Percentiles rank a stretch among this genome's conserved stretches.
phyloP scores from a whole-genome alignment of 2,888 invertebrate genomes.

The Campoplex capitator region DNA sequence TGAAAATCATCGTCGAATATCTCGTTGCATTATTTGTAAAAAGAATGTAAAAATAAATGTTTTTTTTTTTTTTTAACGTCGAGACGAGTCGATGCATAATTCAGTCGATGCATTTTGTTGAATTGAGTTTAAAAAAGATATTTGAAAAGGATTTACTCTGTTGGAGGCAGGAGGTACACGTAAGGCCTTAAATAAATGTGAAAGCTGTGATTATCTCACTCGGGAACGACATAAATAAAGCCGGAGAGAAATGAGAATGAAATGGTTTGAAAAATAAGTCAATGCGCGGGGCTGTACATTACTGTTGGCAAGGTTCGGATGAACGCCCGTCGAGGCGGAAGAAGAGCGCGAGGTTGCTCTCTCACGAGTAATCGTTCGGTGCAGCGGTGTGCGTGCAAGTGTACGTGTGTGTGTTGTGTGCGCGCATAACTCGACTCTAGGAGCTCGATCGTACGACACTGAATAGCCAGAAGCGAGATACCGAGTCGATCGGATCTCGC shows the following conservation, averaged over 20 bases:
- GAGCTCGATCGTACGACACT: slow-evolving; percentile 73
- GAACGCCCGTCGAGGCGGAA: slow-evolving; percentile 25
- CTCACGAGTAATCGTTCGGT: slow-evolving; percentile 15
- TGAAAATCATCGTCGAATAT: neutral
- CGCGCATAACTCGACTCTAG: slow-evolving; percentile 72
- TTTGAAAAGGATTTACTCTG: neutral
- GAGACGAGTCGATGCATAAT: neutral
- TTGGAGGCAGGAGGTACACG: neutral
- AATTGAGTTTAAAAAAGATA: neutral
- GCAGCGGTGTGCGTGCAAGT: neutral
- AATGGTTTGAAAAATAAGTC: slow-evolving; percentile 18
- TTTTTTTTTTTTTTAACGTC: neutral
- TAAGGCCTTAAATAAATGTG: neutral
- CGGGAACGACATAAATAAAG: slow-evolving; percentile 6
- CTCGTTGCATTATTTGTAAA: neutral
- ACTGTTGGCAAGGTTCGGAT: slow-evolving; percentile 11
- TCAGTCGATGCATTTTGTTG: neutral
- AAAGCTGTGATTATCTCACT: slow-evolving; percentile 14
- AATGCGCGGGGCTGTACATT: neutral
- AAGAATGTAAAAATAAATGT: neutral
- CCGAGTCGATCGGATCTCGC: slow-evolving; percentile 73
- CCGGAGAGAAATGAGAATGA: neutral
- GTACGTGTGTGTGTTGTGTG: slow-evolving; percentile 14
- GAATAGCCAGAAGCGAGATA: slow-evolving; percentile 74
- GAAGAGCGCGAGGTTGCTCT: slow-evolving; percentile 26